These are phyloP conservation scores for Hyalella azteca DNA, from an alignment of 2,888 invertebrate species.

Conservation along the genomic window DNA sequence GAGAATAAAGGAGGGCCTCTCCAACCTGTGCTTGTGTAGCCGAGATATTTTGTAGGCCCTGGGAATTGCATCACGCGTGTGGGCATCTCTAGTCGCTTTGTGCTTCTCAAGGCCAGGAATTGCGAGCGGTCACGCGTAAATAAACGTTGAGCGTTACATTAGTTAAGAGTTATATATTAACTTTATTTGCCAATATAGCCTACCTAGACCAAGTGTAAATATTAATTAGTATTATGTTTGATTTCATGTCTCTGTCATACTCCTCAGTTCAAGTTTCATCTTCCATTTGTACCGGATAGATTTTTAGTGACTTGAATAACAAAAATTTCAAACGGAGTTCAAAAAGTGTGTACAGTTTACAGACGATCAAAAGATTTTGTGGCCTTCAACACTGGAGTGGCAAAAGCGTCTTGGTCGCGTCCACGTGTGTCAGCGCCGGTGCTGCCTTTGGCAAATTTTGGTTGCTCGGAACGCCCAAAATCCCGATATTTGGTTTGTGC, in stretches of 20 bases:
- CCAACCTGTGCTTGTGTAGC: not conserved
- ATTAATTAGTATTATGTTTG: too few species aligned
- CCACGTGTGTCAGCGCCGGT: too few species aligned
- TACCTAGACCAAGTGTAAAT: too few species aligned
- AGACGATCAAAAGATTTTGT: not conserved
- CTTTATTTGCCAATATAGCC: too few species aligned
- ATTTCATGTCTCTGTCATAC: too few species aligned
- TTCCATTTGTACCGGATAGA: conserved; percentile 22
- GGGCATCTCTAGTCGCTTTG: not conserved
- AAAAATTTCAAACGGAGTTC: not conserved
- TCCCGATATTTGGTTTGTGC: too few species aligned
- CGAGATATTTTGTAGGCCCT: not conserved
- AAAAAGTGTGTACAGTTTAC: not conserved
- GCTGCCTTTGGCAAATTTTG: too few species aligned
- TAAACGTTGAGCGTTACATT: too few species aligned
- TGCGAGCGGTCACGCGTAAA: too few species aligned
- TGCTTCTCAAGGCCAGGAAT: too few species aligned
- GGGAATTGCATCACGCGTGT: conserved; percentile 8
- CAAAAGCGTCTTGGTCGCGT: not conserved
- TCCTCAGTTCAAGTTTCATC: conserved; percentile 24
- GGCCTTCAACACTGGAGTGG: not conserved
- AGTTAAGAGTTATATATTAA: too few species aligned
- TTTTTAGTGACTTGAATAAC: not conserved
- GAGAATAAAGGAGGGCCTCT: not conserved
- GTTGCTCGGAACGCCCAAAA: too few species aligned